Percentiles rank a stretch among this genome's conserved stretches.
Conservation (phyloP, 2,888 invertebrate genomes). For the Diabrotica balteata region DNA sequence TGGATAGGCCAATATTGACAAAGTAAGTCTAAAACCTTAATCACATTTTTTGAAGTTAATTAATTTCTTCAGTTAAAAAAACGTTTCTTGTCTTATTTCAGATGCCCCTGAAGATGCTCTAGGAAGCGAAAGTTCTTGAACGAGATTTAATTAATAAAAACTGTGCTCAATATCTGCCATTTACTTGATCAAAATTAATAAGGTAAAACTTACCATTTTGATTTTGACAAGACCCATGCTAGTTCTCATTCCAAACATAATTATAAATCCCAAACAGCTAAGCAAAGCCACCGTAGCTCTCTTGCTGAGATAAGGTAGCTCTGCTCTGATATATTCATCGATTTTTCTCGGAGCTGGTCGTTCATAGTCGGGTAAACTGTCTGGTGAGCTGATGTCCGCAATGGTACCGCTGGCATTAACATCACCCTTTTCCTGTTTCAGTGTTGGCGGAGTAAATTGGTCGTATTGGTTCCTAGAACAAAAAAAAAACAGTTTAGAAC, state of each 20-base stretch:
- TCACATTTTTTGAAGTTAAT: too few relatives aligned
- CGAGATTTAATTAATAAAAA: too few relatives aligned
- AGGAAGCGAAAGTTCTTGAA: too few relatives aligned
- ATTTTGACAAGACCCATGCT: conserved; percentile 98
- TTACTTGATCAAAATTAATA: too few relatives aligned
- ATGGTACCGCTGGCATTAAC: conserved; percentile 59
- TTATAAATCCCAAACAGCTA: conserved; percentile 89
- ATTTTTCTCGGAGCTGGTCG: conserved; percentile 85
- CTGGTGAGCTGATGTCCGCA: conserved; percentile 73
- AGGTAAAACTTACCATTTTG: conserved; percentile 59
- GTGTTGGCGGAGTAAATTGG: conserved; percentile 68
- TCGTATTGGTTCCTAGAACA: conserved; percentile 69
- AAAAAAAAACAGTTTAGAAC: too few relatives aligned
- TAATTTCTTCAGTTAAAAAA: too few relatives aligned
- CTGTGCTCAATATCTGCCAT: too few relatives aligned
- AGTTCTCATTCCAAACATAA: conserved; percentile 97
- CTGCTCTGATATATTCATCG: conserved; percentile 86
- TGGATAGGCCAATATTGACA: too few relatives aligned
- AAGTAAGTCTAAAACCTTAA: too few relatives aligned
- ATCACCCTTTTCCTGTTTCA: conserved; percentile 37
- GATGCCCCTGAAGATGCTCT: too few relatives aligned
- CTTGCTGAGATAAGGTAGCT: conserved; percentile 85
- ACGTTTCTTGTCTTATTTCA: too few relatives aligned
- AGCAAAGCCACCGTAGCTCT: conserved; percentile 87
- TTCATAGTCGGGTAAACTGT: conserved; percentile 83